phyloP scores from a whole-genome alignment of 2,888 invertebrate genomes.

The Nemapogon koenigi region DNA sequence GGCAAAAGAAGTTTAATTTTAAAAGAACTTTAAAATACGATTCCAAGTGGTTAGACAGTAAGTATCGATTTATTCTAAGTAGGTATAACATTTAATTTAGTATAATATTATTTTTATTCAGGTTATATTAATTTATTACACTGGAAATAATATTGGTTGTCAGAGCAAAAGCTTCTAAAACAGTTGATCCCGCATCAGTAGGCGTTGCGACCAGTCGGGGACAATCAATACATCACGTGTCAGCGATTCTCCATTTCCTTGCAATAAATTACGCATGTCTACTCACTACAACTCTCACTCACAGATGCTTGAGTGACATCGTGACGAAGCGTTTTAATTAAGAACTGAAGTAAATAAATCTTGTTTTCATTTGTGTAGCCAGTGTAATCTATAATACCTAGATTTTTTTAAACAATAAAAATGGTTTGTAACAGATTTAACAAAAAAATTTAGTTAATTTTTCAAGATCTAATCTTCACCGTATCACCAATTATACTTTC shows the following conservation, averaged over 20 bases:
- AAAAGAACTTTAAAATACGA: slow-evolving; percentile 74
- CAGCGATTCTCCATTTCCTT: slow-evolving; percentile 6
- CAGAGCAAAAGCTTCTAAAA: too few species aligned
- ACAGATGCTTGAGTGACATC: slow-evolving; percentile 8
- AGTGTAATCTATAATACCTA: too few species aligned
- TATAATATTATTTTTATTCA: too few species aligned
- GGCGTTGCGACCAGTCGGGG: slow-evolving; percentile 6
- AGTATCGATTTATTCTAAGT: slow-evolving; percentile 27
- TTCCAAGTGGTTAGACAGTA: slow-evolving; percentile 77
- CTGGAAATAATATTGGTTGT: too few species aligned
- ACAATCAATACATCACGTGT: slow-evolving; percentile 9
- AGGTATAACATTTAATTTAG: neutral
- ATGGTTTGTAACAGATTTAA: too few species aligned
- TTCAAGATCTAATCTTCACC: too few species aligned
- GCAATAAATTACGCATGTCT: slow-evolving; percentile 10
- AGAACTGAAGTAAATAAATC: too few species aligned
- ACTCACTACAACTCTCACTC: slow-evolving; percentile 6
- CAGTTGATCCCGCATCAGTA: neutral
- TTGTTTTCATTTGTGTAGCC: too few species aligned
- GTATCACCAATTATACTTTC: too few species aligned
- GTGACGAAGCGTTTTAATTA: slow-evolving; percentile 8
- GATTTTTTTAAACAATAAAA: too few species aligned
- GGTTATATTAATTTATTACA: too few species aligned
- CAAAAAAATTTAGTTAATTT: too few species aligned
- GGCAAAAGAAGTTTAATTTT: slow-evolving; percentile 67